These are phyloP conservation scores for Strix uralensis DNA, from an alignment of 2,113 vertebrate genomes.

Conservation along the genomic window DNA sequence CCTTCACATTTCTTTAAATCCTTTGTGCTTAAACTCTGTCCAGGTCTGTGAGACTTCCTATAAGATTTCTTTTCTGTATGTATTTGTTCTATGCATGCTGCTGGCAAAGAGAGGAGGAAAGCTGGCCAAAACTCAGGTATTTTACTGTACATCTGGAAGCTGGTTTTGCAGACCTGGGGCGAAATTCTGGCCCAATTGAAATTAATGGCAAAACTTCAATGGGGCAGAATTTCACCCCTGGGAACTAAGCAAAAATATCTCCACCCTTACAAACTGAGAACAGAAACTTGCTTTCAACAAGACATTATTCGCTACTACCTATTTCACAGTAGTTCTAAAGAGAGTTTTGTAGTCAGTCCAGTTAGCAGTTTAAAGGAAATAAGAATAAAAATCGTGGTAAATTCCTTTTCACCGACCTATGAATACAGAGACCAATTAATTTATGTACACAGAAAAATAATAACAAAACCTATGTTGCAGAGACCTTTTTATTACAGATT, in stretches of 20 bases:
- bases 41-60: background rate
- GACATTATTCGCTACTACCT: background rate
- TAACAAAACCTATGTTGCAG: background rate
- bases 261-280: constrained; percentile 44
- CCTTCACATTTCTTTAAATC: background rate
- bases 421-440: background rate
- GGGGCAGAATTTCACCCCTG: constrained; percentile 41
- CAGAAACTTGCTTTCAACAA: constrained; percentile 31
- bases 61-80: background rate
- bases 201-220: constrained; percentile 37
- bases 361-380: background rate
- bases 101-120: background rate
- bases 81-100: background rate
- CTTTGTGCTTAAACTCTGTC: background rate
- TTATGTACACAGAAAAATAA: background rate
- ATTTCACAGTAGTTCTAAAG: background rate
- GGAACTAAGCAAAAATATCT: constrained; percentile 26
- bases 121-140: constrained; percentile 43
- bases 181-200: constrained; percentile 4
- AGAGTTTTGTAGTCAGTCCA: background rate
- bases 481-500: background rate
- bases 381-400: background rate
- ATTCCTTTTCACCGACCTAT: background rate
- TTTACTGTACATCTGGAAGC: constrained; percentile 46
- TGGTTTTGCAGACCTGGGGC: constrained; percentile 27